Base-by-base conservation (phyloP, 2,113 vertebrate species). In the Anoura caudifer region DNA sequence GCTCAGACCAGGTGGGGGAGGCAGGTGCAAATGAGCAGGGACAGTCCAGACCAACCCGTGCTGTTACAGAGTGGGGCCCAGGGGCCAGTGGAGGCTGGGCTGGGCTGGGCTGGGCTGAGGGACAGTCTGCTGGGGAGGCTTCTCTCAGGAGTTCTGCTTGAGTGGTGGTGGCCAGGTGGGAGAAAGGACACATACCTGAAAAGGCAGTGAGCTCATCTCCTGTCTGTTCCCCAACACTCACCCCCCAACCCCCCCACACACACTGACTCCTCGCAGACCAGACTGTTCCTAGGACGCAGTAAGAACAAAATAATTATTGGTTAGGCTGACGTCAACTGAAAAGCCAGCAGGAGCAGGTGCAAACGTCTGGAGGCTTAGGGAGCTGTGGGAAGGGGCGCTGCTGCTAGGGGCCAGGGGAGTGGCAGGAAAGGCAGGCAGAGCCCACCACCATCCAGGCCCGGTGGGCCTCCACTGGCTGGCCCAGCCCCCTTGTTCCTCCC, bases 361-460 rank as follows among this genome's bases (percentile, higher is more conserved):
- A 36, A 22, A 31, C 0, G 52, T 36, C n/a, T 36, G 31, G 16
- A 36, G 41, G 43, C 10, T 4, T 0, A 12, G 26, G 47, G 41
- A 13, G 3, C 69, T 26, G 33, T 16, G 67, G 73, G 50, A n/a
- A 80, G 1, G 0, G 0, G 6, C 17, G 26, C 22, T 2, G 43
- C 33, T 16, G 38, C n/a, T 22, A 2, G 20, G 31, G 24, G 14
- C 1, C 4, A 28, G 41, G 56, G 59, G 26, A 28, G n/a, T 5
- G 45, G 13, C 28, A 8, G 0, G 36, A 36, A n/a, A 81, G 36
- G 75, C 1, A 1, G 67, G 38, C 33, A 33, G 45, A 61, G 36
- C 83, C 86, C 14, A 0, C 19, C 24, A 3, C 61, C 17, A 0
- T 56, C 11, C 0, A 0, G 43, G 36, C 43, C 3, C 3, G 0